Evolutionary conservation across 2,888 invertebrate species (phyloP).

Genomic region (Leucophenga montana): DNA sequence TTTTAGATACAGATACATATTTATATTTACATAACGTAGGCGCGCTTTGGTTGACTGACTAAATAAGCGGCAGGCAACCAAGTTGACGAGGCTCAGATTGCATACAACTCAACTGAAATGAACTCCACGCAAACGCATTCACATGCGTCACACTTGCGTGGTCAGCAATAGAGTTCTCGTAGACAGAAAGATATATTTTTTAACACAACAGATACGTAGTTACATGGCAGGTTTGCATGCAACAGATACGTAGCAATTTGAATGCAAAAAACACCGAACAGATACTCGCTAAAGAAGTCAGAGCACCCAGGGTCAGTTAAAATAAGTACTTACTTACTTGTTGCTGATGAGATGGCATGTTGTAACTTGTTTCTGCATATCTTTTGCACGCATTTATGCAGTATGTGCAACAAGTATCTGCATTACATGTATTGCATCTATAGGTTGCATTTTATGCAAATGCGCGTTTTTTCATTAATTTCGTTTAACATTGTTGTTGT

Average conservation of each 20-base stretch:
- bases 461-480: constrained; percentile 30
- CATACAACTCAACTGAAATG: constrained; percentile 25
- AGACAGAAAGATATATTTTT: constrained; percentile 4
- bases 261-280: not conserved
- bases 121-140: constrained; percentile 35
- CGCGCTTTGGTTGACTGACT: constrained; percentile 58
- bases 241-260: constrained; percentile 27
- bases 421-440: too few relatives aligned
- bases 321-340: too few relatives aligned
- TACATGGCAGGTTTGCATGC: constrained; percentile 23
- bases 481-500: not conserved
- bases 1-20: constrained; percentile 10
- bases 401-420: constrained; percentile 29
- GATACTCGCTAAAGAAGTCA: not conserved
- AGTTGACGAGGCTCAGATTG: too few relatives aligned
- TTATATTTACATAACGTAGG: constrained; percentile 56
- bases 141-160: constrained; percentile 59
- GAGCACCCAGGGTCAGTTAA: not conserved
- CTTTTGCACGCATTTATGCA: constrained; percentile 7
- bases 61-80: constrained; percentile 42
- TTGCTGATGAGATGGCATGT: not conserved
- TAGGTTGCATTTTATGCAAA: constrained; percentile 57
- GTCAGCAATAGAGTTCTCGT: constrained; percentile 44
- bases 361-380: constrained; percentile 18
- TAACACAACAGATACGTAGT: not conserved